These are phyloP conservation scores for Halocynthia roretzi DNA, from an alignment of 23 tunicate genomes.

Conservation along the genomic window DNA sequence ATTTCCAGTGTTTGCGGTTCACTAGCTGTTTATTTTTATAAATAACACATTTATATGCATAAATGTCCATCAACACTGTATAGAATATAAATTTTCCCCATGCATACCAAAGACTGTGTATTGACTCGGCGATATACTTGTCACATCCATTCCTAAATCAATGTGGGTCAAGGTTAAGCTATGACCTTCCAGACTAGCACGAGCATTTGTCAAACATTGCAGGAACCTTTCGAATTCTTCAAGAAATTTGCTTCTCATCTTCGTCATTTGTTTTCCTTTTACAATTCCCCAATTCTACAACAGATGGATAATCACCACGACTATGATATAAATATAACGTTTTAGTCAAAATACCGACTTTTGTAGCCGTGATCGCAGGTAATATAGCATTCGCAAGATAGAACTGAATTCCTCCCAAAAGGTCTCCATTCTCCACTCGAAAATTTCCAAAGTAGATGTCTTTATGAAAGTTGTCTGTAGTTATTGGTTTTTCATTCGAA, in stretches of 20 bases:
- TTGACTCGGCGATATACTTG: slow-evolving; percentile 41
- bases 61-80: no score
- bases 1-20: slow-evolving; percentile 72
- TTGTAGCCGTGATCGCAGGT: slow-evolving; percentile 56
- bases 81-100: no score
- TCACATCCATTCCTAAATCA: slow-evolving; percentile 56
- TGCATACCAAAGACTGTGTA: slow-evolving; percentile 44
- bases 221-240: slow-evolving; percentile 73
- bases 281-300: slow-evolving; percentile 71
- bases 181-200: slow-evolving; percentile 64
- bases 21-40: slow-evolving; percentile 22
- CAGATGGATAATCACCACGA: not conserved
- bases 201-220: slow-evolving; percentile 69
- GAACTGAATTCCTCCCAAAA: slow-evolving; percentile 50
- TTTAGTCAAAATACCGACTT: slow-evolving; percentile 24
- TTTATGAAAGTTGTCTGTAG: slow-evolving; percentile 49
- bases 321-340: not conserved
- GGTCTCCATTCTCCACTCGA: slow-evolving; percentile 63
- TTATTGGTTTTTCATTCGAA: slow-evolving; percentile 52
- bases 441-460: slow-evolving; percentile 61
- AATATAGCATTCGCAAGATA: slow-evolving; percentile 53
- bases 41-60: not conserved
- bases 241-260: slow-evolving; percentile 38
- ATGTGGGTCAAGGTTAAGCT: slow-evolving; percentile 62
- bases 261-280: slow-evolving; percentile 40